Base-by-base conservation (phyloP, 2,888 invertebrate species). In the Drosophila buzzatii region DNA sequence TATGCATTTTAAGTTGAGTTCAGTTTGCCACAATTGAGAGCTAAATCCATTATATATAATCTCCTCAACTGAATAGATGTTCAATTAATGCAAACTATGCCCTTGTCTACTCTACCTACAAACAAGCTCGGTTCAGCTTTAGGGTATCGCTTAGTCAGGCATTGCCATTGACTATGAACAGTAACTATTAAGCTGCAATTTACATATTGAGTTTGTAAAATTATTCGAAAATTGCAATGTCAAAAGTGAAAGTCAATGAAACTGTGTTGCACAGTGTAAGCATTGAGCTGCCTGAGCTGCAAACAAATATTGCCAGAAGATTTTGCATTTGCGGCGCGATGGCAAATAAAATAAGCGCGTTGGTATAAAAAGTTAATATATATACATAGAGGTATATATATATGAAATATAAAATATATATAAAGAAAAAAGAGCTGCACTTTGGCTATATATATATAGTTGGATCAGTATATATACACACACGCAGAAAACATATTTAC, bases 261-360 rank as follows among this genome's bases (percentile, higher is more conserved):
- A 37, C n/a, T 27, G 2, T 58, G 58, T 9, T 47, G 58, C 58
- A 27, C 45, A 58, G 60, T 52, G 62, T 49, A 49, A 53, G 9
- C 41, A 16, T 33, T 7, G 49, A n/a, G 51, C 33, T 59, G 27
- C 42, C 37, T 18, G 45, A 47, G 56, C 9, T 58, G 8, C 18
- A n/a, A 33, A 56, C 47, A 16, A 51, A 10, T 44, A 39, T 63
- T 41, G 63, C 55, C 73, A 52, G 33, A 14, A 49, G 41, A 39
- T 35, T 35, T 53, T 74, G 56, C 41, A 44, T 61, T 64, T 45
- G 45, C 23, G 45, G 14, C 14, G 45, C 45, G 14, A 23, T 60
- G 42, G 71, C 37, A 61, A 71, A 70, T 31, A 57, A 65, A 58
- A 31, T 23, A 64, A 69, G 80, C 79, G 55, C 45, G 49, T 18